Evolutionary conservation across 2,113 vertebrate species (phyloP).

Genomic region (Pelodiscus sinensis): DNA sequence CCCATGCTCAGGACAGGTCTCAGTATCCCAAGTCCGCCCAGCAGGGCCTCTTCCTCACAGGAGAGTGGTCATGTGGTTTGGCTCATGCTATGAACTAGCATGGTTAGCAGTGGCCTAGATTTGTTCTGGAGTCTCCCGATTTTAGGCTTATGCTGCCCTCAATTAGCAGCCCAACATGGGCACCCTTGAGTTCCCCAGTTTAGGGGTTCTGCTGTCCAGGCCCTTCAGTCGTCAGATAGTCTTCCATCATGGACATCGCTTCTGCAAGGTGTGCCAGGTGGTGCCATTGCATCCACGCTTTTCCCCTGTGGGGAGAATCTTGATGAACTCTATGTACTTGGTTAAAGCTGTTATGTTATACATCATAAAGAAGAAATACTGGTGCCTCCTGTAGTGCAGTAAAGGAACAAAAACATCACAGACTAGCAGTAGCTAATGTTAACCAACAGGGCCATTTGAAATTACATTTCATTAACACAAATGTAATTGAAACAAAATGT

Average conservation of each 20-base stretch:
- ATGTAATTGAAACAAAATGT: neutral
- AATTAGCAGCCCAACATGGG: neutral
- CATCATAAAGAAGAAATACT: slow-evolving; percentile 8
- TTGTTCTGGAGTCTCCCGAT: neutral
- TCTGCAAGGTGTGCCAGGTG: neutral
- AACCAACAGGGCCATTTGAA: neutral
- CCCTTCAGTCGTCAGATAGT: neutral
- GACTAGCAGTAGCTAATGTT: neutral
- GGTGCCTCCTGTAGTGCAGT: slow-evolving; percentile 62
- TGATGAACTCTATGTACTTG: neutral
- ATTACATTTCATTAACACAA: neutral
- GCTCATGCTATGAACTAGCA: neutral
- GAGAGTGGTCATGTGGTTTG: neutral
- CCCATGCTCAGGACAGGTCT: neutral
- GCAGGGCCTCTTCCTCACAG: neutral
- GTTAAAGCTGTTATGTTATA: slow-evolving; percentile 17
- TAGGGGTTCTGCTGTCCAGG: neutral
- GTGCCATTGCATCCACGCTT: neutral
- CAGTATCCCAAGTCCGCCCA: neutral
- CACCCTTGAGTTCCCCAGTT: neutral
- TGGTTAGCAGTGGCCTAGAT: neutral
- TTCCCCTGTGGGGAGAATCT: neutral
- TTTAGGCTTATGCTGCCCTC: neutral
- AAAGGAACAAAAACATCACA: slow-evolving; percentile 15
- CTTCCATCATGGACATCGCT: neutral